These are phyloP conservation scores for Tachysurus vachellii DNA, from an alignment of 2,113 vertebrate genomes.

Conservation along the genomic window DNA sequence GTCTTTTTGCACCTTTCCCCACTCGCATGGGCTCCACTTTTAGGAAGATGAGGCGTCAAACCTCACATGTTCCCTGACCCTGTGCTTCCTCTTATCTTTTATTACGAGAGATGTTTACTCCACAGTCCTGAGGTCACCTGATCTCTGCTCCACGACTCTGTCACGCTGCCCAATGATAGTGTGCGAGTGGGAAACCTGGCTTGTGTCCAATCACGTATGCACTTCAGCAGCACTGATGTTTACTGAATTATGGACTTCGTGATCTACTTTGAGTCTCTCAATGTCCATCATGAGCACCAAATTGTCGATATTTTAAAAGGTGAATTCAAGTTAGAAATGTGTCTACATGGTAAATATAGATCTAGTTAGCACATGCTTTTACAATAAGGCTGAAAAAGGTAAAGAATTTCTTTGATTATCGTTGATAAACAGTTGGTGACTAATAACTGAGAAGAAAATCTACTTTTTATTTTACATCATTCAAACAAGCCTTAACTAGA, in stretches of 20 bases:
- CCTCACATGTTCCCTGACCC: neutral
- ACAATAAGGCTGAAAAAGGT: neutral
- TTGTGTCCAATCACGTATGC: neutral
- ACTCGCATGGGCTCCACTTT: neutral
- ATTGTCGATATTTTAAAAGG: neutral
- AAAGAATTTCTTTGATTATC: neutral
- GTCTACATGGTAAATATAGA: neutral
- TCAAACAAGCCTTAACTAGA: neutral
- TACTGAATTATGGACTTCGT: neutral
- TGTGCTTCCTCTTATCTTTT: constrained; percentile 6
- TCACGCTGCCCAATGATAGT: neutral
- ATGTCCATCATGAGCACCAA: neutral
- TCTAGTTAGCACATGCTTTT: neutral
- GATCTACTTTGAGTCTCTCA: too few species aligned
- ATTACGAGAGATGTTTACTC: neutral
- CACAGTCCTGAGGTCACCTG: constrained; percentile 10
- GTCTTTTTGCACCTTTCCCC: neutral
- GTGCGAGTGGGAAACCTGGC: neutral
- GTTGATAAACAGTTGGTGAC: neutral
- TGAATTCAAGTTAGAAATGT: neutral
- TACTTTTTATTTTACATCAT: too few species aligned
- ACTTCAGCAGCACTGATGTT: neutral
- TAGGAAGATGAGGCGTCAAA: neutral
- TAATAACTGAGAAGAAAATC: neutral
- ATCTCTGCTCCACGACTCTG: constrained; percentile 1